Conservation (phyloP, 53 echinoderm and acorn worm genomes). For the Astropecten irregularis region DNA sequence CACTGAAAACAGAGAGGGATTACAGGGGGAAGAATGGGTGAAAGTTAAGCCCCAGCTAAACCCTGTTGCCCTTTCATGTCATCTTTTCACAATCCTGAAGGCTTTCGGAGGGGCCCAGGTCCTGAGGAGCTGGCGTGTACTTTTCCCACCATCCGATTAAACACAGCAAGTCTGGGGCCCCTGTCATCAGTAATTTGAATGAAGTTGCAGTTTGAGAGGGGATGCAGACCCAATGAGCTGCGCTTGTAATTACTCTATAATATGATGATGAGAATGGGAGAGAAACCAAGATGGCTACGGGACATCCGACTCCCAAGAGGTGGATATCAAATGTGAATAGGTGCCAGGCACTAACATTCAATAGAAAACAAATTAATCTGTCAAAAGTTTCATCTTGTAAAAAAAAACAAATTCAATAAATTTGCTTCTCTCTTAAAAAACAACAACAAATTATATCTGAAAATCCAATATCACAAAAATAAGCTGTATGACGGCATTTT, state of each 20-base stretch:
- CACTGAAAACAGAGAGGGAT: conserved; percentile 48
- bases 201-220: conserved; percentile 5
- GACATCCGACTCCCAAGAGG: no score
- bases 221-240: conserved; percentile 31
- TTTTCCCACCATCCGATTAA: conserved; percentile 49
- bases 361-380: no score
- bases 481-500: no score
- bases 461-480: no score
- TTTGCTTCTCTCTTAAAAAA: no score
- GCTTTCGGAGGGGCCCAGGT: not conserved
- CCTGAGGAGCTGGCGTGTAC: not conserved
- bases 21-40: conserved; percentile 18
- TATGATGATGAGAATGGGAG: not conserved
- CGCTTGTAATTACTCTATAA: conserved; percentile 1
- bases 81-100: conserved; percentile 9
- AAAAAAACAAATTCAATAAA: no score
- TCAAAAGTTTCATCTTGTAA: no score
- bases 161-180: no score
- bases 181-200: conserved; percentile 38
- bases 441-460: no score
- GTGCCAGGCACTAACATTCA: no score
- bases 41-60: conserved; percentile 18
- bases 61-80: not conserved
- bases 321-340: no score
- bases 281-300: no score